Evolutionary conservation across 2,888 invertebrate genomes (phyloP), one percentile per base, ranked within the genome.

Genomic region (Ischnus inquisitorius): DNA sequence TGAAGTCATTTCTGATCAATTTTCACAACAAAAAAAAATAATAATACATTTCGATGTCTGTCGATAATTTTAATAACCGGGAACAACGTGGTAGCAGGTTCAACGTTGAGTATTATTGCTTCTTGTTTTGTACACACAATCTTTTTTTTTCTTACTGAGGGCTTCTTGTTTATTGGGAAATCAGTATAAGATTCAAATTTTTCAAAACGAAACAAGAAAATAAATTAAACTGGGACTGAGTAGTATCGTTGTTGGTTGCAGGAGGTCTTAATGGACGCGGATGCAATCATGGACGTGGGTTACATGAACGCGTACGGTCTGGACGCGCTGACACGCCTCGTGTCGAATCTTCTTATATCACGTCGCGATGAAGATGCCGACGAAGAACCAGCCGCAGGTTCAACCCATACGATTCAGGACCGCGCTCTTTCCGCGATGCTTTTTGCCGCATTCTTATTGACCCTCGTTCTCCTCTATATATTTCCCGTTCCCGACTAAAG

Each of bases 401-500:
- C 92, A 91, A 85, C 90, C 88, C 90, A 88, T 91, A 92, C 91
- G 88, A 91, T 92, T 91, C 91, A 92, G 90, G 93, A 93, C 86
- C 91, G 89, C 87, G 90, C 91, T 87, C 87, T 93, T 83, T 92
- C 93, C 88, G 90, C 89, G 88, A 90, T 90, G 89, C 92, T 92
- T 90, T 89, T 93, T 86, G 88, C 94, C 88, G 92, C 93, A 91
- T 95, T 95, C 92, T 91, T 94, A 87, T 90, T 93, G 82, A 94
- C 94, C 85, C 89, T 95, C 88, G 92, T 92, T 89, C 89, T 95
- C 87, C 93, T 95, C 86, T 93, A 94, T 87, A 88, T 93, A 71
- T 95, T 93, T 90, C 95, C 95, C 74, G 92, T 95, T 78, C 94
- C 95, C 67, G 93, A 94, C 86, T 94, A 93, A 91, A 88, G 39